Conservation (phyloP, 2,888 invertebrate genomes). For the Eretmocerus hayati region DNA sequence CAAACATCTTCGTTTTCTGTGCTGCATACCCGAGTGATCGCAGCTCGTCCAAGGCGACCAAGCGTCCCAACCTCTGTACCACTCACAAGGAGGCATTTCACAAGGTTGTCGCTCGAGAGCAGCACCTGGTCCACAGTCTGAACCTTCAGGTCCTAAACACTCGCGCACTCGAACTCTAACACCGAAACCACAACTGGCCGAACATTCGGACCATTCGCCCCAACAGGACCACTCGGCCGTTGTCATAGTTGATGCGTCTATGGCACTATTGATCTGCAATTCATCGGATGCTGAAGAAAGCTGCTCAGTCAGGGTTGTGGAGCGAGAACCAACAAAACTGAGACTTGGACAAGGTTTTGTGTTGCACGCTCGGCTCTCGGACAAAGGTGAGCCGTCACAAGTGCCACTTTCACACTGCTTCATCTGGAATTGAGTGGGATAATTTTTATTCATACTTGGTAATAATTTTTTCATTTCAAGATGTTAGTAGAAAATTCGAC, state of each 20-base stretch:
- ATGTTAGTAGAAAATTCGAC: no score
- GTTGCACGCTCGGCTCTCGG: slow-evolving; percentile 66
- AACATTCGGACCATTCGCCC: slow-evolving; percentile 79
- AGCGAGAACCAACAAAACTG: neutral
- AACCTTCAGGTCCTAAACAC: slow-evolving; percentile 52
- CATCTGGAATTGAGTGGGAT: slow-evolving; percentile 28
- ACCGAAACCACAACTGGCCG: slow-evolving; percentile 67
- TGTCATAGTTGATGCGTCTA: no score
- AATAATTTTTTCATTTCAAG: no score
- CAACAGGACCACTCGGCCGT: slow-evolving; percentile 66
- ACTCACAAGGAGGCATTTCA: slow-evolving; percentile 62
- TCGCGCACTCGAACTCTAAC: slow-evolving; percentile 60
- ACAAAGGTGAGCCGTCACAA: slow-evolving; percentile 53
- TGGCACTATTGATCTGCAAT: no score
- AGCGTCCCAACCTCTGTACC: slow-evolving; percentile 65
- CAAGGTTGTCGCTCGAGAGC: slow-evolving; percentile 66
- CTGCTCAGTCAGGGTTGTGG: neutral
- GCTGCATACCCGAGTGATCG: slow-evolving; percentile 59
- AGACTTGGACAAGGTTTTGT: slow-evolving; percentile 55
- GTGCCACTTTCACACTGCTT: slow-evolving; percentile 51
- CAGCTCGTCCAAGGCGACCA: slow-evolving; percentile 71
- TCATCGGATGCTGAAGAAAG: no score
- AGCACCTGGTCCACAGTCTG: slow-evolving; percentile 55
- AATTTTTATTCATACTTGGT: no score
- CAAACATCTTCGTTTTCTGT: slow-evolving; percentile 62